Base-by-base conservation (phyloP, 2,888 invertebrate species). In the Labia minor region DNA sequence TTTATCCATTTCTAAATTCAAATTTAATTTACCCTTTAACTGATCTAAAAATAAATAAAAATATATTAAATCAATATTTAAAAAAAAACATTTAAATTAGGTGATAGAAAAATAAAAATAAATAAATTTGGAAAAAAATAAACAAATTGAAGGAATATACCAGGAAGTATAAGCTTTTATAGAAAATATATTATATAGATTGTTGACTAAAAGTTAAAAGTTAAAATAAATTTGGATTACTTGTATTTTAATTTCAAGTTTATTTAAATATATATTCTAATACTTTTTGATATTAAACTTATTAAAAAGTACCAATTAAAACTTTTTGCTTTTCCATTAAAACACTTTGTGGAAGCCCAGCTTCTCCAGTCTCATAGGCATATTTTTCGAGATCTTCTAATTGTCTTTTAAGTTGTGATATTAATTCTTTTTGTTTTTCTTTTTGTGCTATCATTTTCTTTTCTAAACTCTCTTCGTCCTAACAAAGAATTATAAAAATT, bases 381-480 rank as follows among this genome's bases (percentile, higher is more conserved):
- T 92, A 93, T 66, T 86, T 85, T 76, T 96, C 95, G 65, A 99
- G 80, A 75, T 99, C 97, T 74, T 92, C 89, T 61, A 99, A 79
- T 77, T 99, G 98, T 1, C 84, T 81, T 78, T 97, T 96, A 19
- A 99, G 80, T 74, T 92, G 90, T 71, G 88, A 86, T 69, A 99
- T 95, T 67, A 98, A 83, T 76, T 92, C 88, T 72, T 84, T 83
- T 74, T 90, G 89, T 70, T 86, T 85, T 66, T 84, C 82, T 72
- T 86, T 82, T 76, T 89, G 88, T 67, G 81, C 76, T 66, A 78
- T 76, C 73, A 86, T 79, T 73, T 83, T 84, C 18, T 79, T 79
- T 72, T 84, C 83, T 68, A 83, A 78, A 69, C 82, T 82, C 70
- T 76, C 74, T 65, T 77, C 77, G 69, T 74, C 71, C 72, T 74